These are phyloP conservation scores for Pomatorhinus ruficollis DNA, from an alignment of 2,113 vertebrate species.

Conservation along the genomic window DNA sequence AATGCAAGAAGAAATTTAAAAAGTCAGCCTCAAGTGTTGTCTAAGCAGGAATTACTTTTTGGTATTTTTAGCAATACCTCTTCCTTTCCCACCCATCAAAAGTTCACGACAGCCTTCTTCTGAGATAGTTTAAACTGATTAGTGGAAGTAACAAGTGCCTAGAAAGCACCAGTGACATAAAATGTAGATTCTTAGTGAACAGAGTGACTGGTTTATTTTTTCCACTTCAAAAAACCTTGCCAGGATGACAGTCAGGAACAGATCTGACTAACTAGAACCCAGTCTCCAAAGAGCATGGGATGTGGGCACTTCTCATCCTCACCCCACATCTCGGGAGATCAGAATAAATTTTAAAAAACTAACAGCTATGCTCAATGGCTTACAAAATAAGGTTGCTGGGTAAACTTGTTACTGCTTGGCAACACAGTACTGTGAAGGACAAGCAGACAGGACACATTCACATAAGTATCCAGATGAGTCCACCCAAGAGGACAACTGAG, in stretches of 20 bases:
- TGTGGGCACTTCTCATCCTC: not conserved
- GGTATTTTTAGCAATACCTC: slow-evolving; percentile 3
- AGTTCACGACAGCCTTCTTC: not conserved
- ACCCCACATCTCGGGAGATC: not conserved
- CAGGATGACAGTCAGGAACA: not conserved
- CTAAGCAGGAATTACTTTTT: not conserved
- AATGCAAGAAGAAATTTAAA: not conserved
- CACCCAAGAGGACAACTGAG: not conserved
- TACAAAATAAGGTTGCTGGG: not conserved
- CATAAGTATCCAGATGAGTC: not conserved
- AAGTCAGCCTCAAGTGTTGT: not conserved
- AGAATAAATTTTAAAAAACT: not conserved
- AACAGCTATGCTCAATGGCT: not conserved
- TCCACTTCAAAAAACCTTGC: not conserved
- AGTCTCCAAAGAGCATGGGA: not conserved
- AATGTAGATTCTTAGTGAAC: not conserved
- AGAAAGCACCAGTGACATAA: not conserved
- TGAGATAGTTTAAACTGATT: not conserved
- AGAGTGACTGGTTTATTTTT: not conserved
- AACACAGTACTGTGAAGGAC: not conserved
- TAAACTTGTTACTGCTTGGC: not conserved
- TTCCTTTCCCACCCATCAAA: not conserved
- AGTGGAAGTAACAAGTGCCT: not conserved
- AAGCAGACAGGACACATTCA: not conserved
- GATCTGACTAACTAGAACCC: not conserved